A percentile compares a stretch with the other conserved stretches of the same genome.
Conservation (phyloP, 2,113 vertebrate species). For the Pseudonaja textilis region DNA sequence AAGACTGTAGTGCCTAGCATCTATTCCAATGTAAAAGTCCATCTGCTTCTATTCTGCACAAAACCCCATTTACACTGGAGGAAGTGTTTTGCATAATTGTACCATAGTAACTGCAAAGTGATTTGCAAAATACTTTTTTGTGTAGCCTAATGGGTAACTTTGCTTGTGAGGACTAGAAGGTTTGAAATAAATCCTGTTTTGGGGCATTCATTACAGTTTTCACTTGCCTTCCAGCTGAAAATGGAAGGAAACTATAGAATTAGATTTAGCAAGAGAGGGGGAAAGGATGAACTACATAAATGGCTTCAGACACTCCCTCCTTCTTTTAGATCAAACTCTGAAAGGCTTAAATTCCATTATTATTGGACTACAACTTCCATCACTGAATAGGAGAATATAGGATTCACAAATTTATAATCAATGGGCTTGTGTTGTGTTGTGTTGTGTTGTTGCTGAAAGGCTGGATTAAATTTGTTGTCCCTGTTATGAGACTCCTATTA, state of each 20-base stretch:
- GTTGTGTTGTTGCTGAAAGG: not conserved
- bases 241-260: not conserved
- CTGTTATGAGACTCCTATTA: not conserved
- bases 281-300: not conserved
- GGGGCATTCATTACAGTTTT: not conserved
- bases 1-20: not conserved
- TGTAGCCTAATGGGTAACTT: not conserved
- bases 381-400: not conserved
- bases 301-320: not conserved
- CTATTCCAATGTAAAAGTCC: not conserved
- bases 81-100: not conserved
- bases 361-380: not conserved
- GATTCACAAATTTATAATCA: not conserved
- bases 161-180: not conserved
- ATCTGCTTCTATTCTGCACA: not conserved
- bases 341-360: not conserved
- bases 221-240: not conserved
- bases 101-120: not conserved
- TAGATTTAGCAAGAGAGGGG: not conserved
- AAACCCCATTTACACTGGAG: not conserved
- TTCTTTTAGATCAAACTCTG: not conserved
- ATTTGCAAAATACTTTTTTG: not conserved
- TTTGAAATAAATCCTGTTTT: not conserved
- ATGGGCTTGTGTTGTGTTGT: too few species aligned
- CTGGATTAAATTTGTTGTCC: not conserved